Evolutionary conservation across 2,888 invertebrate species (phyloP).

Genomic region (Drosophila koepferae): DNA sequence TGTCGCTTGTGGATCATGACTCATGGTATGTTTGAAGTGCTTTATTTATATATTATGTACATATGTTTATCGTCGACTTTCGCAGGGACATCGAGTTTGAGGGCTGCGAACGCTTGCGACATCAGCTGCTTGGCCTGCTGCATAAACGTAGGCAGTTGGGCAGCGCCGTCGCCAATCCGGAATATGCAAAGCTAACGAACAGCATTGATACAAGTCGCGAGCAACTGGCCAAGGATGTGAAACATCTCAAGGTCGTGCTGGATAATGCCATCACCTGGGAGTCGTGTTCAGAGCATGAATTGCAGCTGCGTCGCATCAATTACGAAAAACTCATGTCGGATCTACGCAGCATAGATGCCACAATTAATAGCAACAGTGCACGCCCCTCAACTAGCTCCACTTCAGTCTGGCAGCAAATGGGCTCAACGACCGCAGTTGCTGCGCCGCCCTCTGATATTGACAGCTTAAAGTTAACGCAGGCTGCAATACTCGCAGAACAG

Average conservation of each 20-base stretch:
- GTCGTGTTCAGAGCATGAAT: slow-evolving; percentile 85
- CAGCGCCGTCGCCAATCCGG: slow-evolving; percentile 73
- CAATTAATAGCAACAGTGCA: slow-evolving; percentile 60
- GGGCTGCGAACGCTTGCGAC: slow-evolving; percentile 88
- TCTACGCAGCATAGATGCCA: slow-evolving; percentile 86
- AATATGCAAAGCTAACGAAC: slow-evolving; percentile 87
- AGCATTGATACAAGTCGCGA: slow-evolving; percentile 87
- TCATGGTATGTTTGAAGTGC: slow-evolving; percentile 77
- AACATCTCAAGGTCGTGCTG: slow-evolving; percentile 87
- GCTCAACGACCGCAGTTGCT: slow-evolving; percentile 68
- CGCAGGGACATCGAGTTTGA: slow-evolving; percentile 88
- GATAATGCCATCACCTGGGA: slow-evolving; percentile 84
- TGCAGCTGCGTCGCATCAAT: slow-evolving; percentile 87
- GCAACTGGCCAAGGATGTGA: slow-evolving; percentile 88
- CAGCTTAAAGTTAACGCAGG: slow-evolving; percentile 87
- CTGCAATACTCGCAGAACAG: slow-evolving; percentile 89
- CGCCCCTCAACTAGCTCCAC: slow-evolving; percentile 12
- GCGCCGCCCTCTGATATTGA: slow-evolving; percentile 82
- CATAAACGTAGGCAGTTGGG: slow-evolving; percentile 86
- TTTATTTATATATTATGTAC: too few relatives aligned
- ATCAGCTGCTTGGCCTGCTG: slow-evolving; percentile 88
- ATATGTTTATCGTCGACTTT: too few relatives aligned
- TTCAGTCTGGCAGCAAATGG: slow-evolving; percentile 55
- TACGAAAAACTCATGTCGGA: slow-evolving; percentile 88
- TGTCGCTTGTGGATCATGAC: slow-evolving; percentile 85